Evolutionary conservation across 2,888 invertebrate genomes (phyloP), one percentile per base, ranked within the genome.

Genomic region (Dimorphilus gyrociliatus): DNA sequence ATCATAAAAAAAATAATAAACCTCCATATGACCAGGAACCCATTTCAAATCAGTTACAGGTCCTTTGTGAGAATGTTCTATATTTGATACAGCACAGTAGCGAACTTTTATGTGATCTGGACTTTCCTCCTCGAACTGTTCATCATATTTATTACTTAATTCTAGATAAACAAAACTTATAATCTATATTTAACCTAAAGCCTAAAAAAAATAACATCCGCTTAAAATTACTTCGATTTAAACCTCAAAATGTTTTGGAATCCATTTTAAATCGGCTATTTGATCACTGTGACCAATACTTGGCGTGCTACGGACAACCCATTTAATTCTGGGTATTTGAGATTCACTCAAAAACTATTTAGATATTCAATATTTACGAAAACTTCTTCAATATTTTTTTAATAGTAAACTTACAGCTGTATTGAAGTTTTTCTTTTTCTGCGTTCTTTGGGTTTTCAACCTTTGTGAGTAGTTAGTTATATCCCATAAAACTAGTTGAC

Each of bases 401-500:
- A n/a, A n/a, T n/a, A n/a, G n/a, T n/a, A n/a, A n/a, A 32, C 48
- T 36, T 34, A 55, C 53, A 47, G 55, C 35, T 23, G 47, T 46
- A 29, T 48, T 49, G 10, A 33, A 19, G 2, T 41, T 40, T 30
- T 51, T 51, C 25, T 50, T 44, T 29, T 50, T 53, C 17, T 48
- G 49, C 2, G 51, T 50, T 14, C 53, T 38, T 4, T 47, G 53
- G 15, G 48, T 47, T 36, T 54, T 56, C 7, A 62, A 48, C 27
- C 55, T 36, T 29, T 59, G 58, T 21, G 47, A 48, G 32, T 59
- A 50, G 13, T 49, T 46, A 7, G 57, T 44, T 21, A 60, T 57
- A 43, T 63, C 62, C 63, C 63, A 63, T 30, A 63, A 31, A 16
- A 63, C 57, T n/a, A 63, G 42, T 45, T 60, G 60, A 1, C 63